These are phyloP conservation scores for Drosophila tristis DNA, from an alignment of 1,140 invertebrate species.

Conservation along the genomic window DNA sequence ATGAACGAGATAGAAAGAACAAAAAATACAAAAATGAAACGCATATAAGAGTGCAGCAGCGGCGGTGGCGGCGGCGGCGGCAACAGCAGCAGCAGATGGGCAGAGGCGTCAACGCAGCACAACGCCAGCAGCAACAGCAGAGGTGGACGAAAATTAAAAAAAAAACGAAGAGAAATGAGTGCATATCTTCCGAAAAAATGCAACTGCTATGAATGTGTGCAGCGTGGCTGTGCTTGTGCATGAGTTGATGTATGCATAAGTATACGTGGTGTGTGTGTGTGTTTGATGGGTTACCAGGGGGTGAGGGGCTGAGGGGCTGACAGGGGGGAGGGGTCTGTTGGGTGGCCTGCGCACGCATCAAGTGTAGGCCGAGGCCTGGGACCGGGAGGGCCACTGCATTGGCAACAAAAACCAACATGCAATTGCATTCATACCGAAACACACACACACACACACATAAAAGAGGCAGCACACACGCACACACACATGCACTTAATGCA, in stretches of 20 bases:
- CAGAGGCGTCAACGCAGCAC: slow-evolving; percentile 5
- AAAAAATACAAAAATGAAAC: slow-evolving; percentile 44
- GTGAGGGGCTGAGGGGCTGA: slow-evolving; percentile 11
- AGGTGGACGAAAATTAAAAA: slow-evolving; percentile 24
- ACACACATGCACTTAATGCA: slow-evolving; percentile 75
- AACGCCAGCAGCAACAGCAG: slow-evolving; percentile 22
- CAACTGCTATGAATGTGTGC: slow-evolving; percentile 60
- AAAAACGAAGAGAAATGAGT: slow-evolving; percentile 66
- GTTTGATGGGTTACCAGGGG: slow-evolving; percentile 2
- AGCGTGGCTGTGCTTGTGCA: slow-evolving; percentile 18
- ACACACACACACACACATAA: slow-evolving; percentile 38
- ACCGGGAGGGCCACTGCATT: slow-evolving; percentile 54
- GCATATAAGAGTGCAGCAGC: slow-evolving; percentile 56
- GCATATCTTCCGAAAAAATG: slow-evolving; percentile 83
- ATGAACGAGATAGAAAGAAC: slow-evolving; percentile 77
- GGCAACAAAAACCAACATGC: slow-evolving; percentile 81
- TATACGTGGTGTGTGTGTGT: slow-evolving; percentile 11
- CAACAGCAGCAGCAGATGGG: slow-evolving; percentile 27
- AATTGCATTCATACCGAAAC: slow-evolving; percentile 74
- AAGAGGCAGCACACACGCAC: slow-evolving; percentile 25
- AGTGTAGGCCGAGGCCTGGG: slow-evolving; percentile 43
- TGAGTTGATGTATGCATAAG: slow-evolving; percentile 40
- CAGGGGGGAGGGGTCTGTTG: slow-evolving; percentile 26
- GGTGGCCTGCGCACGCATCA: slow-evolving; percentile 74
- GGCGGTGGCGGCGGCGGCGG: slow-evolving; percentile 20